Percentiles rank a stretch among this genome's conserved stretches.
Conservation (phyloP, 1,140 invertebrate species). For the Dreissena polymorpha region DNA sequence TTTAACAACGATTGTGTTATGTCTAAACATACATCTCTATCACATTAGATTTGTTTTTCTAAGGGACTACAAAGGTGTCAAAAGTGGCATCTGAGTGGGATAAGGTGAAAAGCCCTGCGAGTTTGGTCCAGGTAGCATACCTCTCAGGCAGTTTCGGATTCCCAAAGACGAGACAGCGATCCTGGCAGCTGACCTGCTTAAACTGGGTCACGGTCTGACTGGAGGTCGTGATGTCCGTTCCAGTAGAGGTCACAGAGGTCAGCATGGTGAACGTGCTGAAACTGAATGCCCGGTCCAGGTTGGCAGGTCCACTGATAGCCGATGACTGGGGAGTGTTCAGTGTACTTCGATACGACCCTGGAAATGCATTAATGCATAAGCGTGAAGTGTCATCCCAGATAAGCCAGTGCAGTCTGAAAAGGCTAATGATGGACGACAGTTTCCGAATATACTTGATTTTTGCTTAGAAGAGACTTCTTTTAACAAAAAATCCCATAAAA, state of each 20-base stretch:
- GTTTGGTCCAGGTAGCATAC: conserved; percentile 35
- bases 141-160: conserved; percentile 66
- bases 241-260: conserved; percentile 71
- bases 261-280: conserved; percentile 67
- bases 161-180: conserved; percentile 71
- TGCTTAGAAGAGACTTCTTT: too few species aligned
- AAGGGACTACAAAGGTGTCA: too few species aligned
- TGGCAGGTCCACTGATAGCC: conserved; percentile 46
- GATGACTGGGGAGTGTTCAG: not conserved
- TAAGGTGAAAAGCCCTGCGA: too few species aligned
- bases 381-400: too few species aligned
- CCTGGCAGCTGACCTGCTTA: conserved; percentile 70
- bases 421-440: too few species aligned
- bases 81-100: too few species aligned
- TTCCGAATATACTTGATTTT: too few species aligned
- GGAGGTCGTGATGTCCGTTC: conserved; percentile 73
- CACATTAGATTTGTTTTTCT: too few species aligned
- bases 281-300: conserved; percentile 66
- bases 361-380: not conserved
- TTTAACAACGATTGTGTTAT: too few species aligned
- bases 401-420: too few species aligned
- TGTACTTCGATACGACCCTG: conserved; percentile 8
- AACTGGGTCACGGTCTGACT: conserved; percentile 64
- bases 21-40: too few species aligned
- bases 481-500: too few species aligned